phyloP scores from a whole-genome alignment of 1,140 invertebrate species.

The Telenomus remus region DNA sequence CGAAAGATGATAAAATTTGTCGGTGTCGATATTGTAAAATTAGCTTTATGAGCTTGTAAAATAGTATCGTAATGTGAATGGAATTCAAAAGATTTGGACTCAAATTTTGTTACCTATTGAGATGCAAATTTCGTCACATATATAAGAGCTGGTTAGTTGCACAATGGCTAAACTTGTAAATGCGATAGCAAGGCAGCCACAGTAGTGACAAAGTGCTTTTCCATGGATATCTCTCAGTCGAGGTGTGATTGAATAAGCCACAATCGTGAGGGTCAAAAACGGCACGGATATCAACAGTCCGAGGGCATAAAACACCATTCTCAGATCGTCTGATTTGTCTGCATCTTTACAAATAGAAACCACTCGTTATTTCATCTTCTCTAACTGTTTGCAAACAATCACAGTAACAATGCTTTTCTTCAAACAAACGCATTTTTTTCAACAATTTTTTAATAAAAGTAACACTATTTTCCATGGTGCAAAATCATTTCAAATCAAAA shows the following conservation, averaged over 20 bases:
- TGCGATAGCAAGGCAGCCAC: conserved; percentile 72
- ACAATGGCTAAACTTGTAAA: conserved; percentile 72
- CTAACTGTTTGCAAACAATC: too few relatives aligned
- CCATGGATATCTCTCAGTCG: conserved; percentile 73
- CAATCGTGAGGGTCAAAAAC: conserved; percentile 74
- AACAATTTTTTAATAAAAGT: too few relatives aligned
- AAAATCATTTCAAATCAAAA: too few relatives aligned
- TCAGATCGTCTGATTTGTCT: conserved; percentile 47
- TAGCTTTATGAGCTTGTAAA: background rate
- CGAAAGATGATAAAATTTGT: conserved; percentile 7
- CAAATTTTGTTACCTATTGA: conserved; percentile 65
- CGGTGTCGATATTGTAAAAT: background rate
- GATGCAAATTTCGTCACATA: conserved; percentile 66
- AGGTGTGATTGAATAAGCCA: conserved; percentile 72
- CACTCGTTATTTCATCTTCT: background rate
- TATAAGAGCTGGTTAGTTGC: conserved; percentile 66
- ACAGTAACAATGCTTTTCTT: too few relatives aligned
- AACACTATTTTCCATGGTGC: too few relatives aligned
- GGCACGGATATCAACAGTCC: conserved; percentile 75
- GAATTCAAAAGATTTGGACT: background rate
- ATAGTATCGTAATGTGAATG: background rate
- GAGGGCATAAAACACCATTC: conserved; percentile 65
- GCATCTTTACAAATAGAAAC: conserved; percentile 49
- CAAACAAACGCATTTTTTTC: too few relatives aligned
- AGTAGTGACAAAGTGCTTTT: conserved; percentile 73